phyloP scores from a whole-genome alignment of 2,113 vertebrate species.

The Pelmatolapia mariae region DNA sequence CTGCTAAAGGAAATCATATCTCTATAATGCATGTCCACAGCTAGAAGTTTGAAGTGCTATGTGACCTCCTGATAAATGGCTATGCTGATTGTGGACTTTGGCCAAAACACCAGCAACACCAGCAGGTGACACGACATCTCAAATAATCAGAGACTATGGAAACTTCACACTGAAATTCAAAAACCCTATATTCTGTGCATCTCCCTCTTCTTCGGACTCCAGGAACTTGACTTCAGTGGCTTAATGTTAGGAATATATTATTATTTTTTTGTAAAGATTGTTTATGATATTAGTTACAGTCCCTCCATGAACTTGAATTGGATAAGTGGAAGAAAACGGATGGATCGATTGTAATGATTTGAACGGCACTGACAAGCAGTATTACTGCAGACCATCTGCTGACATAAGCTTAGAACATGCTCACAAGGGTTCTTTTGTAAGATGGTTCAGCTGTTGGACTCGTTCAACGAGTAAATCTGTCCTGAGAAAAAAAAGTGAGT shows the following conservation, averaged over 20 bases:
- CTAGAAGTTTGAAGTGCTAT: neutral
- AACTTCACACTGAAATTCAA: neutral
- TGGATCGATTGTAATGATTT: neutral
- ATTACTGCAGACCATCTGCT: neutral
- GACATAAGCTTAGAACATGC: neutral
- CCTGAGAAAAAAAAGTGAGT: neutral
- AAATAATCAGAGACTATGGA: neutral
- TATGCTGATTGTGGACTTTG: neutral
- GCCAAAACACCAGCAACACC: neutral
- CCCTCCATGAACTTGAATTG: neutral
- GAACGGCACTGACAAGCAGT: neutral
- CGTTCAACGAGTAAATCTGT: neutral
- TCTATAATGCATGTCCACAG: neutral
- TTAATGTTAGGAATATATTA: neutral
- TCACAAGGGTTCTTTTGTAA: neutral
- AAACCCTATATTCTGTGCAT: neutral
- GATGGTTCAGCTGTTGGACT: neutral
- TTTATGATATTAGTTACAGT: neutral
- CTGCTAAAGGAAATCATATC: neutral
- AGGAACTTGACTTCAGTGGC: neutral
- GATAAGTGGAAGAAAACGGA: neutral
- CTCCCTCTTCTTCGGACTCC: neutral
- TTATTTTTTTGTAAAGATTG: neutral
- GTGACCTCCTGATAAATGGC: neutral
- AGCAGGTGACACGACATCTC: neutral